Conservation (phyloP, 1,140 invertebrate genomes). For the Trinorchestia longiramus region DNA sequence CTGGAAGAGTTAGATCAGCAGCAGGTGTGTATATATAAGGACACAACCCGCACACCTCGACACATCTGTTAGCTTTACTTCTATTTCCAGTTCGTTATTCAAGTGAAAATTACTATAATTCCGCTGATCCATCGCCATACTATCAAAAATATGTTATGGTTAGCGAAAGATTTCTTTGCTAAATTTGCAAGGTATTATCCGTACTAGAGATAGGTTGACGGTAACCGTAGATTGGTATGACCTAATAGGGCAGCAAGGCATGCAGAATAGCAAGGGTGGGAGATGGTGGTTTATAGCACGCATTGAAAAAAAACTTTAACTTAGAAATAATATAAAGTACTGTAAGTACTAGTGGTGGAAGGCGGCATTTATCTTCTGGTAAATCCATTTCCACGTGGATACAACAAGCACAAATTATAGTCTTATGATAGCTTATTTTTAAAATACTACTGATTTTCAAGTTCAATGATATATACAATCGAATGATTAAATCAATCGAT, state of each 20-base stretch:
- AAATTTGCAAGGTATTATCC: neutral
- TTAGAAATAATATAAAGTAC: neutral
- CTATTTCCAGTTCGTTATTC: neutral
- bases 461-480: neutral
- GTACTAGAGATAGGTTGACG: neutral
- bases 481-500: neutral
- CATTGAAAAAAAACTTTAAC: neutral
- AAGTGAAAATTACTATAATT: neutral
- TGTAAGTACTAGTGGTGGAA: neutral
- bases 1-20: neutral
- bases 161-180: neutral
- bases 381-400: neutral
- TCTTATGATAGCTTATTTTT: neutral
- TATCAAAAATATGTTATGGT: neutral
- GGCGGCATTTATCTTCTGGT: neutral
- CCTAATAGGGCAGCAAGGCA: constrained; percentile 14
- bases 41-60: neutral
- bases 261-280: neutral
- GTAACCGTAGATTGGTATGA: neutral
- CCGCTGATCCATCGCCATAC: neutral
- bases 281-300: neutral
- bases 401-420: neutral
- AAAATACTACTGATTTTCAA: neutral
- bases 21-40: constrained; percentile 35
- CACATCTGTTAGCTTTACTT: neutral